A percentile compares a stretch with the other conserved stretches of the same genome.
Evolutionary conservation across 2,113 vertebrate species (phyloP).

Genomic region (Eudyptes chrysolophus): DNA sequence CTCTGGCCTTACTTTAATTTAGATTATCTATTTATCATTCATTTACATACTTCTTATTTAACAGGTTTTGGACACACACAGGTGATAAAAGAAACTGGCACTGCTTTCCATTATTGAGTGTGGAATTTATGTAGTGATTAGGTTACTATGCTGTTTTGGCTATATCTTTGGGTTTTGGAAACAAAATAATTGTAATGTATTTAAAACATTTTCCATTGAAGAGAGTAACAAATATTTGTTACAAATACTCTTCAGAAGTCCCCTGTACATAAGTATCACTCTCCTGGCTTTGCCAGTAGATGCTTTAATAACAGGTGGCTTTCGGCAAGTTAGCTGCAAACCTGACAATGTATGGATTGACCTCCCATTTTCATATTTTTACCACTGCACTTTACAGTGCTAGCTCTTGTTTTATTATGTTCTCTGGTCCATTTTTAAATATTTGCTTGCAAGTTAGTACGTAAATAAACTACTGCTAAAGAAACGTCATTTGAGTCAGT

Average conservation of each 20-base stretch:
- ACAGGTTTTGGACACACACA: background rate
- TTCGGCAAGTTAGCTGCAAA: background rate
- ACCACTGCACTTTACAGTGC: too few species aligned
- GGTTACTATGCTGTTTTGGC: background rate
- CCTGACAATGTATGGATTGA: background rate
- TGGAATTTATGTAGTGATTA: background rate
- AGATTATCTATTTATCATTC: background rate
- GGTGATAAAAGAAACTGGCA: background rate
- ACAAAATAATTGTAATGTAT: background rate
- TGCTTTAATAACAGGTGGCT: background rate
- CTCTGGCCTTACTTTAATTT: background rate
- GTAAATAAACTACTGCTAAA: background rate
- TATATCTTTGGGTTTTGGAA: background rate
- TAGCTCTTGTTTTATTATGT: background rate
- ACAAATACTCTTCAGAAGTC: background rate
- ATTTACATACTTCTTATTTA: background rate
- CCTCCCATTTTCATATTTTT: background rate
- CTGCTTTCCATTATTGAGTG: background rate
- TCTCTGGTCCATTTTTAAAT: background rate
- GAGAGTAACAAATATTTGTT: background rate
- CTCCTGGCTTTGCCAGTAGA: background rate
- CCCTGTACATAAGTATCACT: background rate
- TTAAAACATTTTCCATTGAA: background rate
- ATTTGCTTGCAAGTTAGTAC: background rate
- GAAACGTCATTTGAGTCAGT: rapidly evolving